phyloP scores from a whole-genome alignment of 1,140 invertebrate species.

The Scaptodrosophila lebanonensis region DNA sequence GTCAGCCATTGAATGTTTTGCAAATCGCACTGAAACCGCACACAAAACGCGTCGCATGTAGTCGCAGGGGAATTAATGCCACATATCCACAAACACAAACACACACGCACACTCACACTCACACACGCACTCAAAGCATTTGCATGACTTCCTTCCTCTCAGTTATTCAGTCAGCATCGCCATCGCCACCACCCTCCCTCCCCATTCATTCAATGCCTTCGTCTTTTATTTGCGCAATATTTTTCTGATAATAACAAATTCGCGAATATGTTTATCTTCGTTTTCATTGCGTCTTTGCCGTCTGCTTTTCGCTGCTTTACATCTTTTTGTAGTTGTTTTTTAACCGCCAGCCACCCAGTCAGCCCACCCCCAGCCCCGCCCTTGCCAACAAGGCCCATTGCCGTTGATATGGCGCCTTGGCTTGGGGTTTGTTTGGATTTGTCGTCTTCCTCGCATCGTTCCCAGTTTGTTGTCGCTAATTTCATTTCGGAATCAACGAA shows the following conservation, averaged over 20 bases:
- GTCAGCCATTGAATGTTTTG: neutral
- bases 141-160: slow-evolving; percentile 47
- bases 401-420: slow-evolving; percentile 47
- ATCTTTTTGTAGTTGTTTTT: slow-evolving; percentile 7
- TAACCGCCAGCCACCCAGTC: slow-evolving; percentile 6
- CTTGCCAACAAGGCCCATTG: neutral
- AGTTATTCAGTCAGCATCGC: slow-evolving; percentile 18
- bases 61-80: slow-evolving; percentile 57
- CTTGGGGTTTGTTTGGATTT: slow-evolving; percentile 46
- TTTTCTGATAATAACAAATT: slow-evolving; percentile 75
- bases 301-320: slow-evolving; percentile 29
- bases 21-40: slow-evolving; percentile 59
- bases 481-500: slow-evolving; percentile 72
- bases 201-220: slow-evolving; percentile 7
- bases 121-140: slow-evolving; percentile 34
- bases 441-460: slow-evolving; percentile 18
- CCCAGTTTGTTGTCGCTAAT: slow-evolving; percentile 49
- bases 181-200: neutral
- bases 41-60: slow-evolving; percentile 70
- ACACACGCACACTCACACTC: slow-evolving; percentile 8
- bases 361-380: neutral
- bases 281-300: slow-evolving; percentile 60
- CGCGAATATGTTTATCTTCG: slow-evolving; percentile 73
- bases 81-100: slow-evolving; percentile 11
- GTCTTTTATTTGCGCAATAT: slow-evolving; percentile 72